These are phyloP conservation scores for Odocoileus hemionus DNA, from an alignment of 2,113 vertebrate species.

Conservation along the genomic window DNA sequence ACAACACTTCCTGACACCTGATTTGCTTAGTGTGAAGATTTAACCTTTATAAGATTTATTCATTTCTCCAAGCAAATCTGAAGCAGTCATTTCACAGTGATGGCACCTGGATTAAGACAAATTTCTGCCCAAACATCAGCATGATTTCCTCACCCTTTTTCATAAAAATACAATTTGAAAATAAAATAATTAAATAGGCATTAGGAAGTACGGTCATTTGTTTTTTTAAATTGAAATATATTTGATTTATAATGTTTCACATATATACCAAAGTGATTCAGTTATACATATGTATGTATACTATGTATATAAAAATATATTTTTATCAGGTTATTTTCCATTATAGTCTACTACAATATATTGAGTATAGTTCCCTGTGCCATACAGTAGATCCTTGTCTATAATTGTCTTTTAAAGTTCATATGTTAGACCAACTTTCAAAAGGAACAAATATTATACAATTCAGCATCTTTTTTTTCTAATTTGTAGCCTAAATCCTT, in stretches of 20 bases:
- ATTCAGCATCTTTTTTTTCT: background rate
- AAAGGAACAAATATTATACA: constrained; percentile 3
- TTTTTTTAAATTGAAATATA: background rate
- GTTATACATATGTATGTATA: background rate
- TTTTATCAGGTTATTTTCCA: background rate
- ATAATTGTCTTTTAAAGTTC: background rate
- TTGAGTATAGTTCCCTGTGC: background rate
- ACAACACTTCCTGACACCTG: background rate
- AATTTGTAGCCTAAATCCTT: constrained; percentile 18
- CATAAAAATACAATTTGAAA: background rate
- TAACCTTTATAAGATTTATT: constrained; percentile 23
- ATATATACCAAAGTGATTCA: background rate
- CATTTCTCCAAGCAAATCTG: constrained; percentile 19
- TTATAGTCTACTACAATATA: background rate
- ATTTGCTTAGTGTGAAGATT: background rate
- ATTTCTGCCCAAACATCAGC: constrained; percentile 10
- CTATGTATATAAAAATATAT: background rate
- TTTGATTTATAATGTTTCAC: background rate
- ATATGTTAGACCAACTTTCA: background rate
- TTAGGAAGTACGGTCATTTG: background rate
- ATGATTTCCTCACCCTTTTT: background rate
- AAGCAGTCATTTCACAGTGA: background rate
- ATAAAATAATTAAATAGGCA: background rate
- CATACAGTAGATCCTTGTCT: background rate
- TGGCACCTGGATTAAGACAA: background rate